These are phyloP conservation scores for Drosophila gaucha DNA, from an alignment of 2,888 invertebrate genomes.

Conservation along the genomic window DNA sequence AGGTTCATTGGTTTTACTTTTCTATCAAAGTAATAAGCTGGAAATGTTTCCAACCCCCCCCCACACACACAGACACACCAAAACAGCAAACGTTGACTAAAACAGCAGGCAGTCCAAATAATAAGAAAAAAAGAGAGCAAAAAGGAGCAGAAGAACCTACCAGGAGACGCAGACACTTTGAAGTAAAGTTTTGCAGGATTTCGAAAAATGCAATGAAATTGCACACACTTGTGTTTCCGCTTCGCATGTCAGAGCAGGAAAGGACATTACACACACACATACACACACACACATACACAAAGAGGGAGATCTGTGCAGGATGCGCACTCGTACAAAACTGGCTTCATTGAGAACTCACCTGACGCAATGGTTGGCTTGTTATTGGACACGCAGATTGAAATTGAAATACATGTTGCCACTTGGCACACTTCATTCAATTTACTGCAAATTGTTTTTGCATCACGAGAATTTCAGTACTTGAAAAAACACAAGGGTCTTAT, in stretches of 20 bases:
- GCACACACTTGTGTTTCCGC: slow-evolving; percentile 72
- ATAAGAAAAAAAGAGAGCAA: background rate
- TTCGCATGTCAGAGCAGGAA: slow-evolving; percentile 47
- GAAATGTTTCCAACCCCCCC: slow-evolving; percentile 64
- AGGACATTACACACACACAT: slow-evolving; percentile 24
- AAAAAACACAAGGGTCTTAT: background rate
- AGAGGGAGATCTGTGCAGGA: background rate
- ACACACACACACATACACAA: background rate
- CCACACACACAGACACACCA: slow-evolving; percentile 17
- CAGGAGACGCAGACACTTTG: slow-evolving; percentile 47
- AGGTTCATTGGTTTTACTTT: slow-evolving; percentile 81
- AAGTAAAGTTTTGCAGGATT: slow-evolving; percentile 59
- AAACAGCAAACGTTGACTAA: slow-evolving; percentile 52
- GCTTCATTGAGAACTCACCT: slow-evolving; percentile 38
- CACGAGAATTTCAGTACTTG: slow-evolving; percentile 31
- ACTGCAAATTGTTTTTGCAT: slow-evolving; percentile 59
- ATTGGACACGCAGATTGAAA: slow-evolving; percentile 70
- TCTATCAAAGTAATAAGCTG: slow-evolving; percentile 81
- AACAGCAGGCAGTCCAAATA: slow-evolving; percentile 27
- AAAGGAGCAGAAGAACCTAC: slow-evolving; percentile 2
- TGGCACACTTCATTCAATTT: slow-evolving; percentile 66
- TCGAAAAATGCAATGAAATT: slow-evolving; percentile 67
- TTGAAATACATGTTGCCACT: slow-evolving; percentile 54
- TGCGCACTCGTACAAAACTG: slow-evolving; percentile 23
- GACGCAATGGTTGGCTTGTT: slow-evolving; percentile 43